These are phyloP conservation scores for Megalonaias nervosa DNA, from an alignment of 1,140 invertebrate species.

Conservation along the genomic window DNA sequence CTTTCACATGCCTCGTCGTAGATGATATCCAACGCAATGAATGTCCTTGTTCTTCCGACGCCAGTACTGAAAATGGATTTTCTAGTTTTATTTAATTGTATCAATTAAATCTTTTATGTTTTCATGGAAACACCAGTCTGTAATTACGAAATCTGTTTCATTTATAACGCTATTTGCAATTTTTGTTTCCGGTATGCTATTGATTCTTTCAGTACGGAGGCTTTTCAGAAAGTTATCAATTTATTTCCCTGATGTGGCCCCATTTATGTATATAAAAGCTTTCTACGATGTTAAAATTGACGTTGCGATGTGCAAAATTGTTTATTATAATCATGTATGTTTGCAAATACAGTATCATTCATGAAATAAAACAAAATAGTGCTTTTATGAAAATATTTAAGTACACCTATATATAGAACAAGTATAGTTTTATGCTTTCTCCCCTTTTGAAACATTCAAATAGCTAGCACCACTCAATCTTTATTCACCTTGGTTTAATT, in stretches of 20 bases:
- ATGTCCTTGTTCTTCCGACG: slow-evolving; percentile 67
- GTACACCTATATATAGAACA: not conserved
- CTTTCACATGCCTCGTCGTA: slow-evolving; percentile 46
- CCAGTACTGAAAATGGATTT: slow-evolving; percentile 59
- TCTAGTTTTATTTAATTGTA: not conserved
- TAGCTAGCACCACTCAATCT: not conserved
- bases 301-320: no score
- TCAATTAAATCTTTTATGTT: not conserved
- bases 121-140: not conserved
- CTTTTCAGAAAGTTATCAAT: not conserved
- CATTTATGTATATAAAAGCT: no score
- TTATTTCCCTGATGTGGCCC: not conserved
- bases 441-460: not conserved
- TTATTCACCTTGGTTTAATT: no score
- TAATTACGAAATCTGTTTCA: not conserved
- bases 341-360: not conserved
- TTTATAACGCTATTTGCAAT: not conserved
- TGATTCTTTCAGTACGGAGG: not conserved
- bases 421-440: not conserved
- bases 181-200: no score
- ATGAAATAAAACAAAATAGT: not conserved
- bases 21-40: slow-evolving; percentile 65
- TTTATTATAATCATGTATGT: no score
- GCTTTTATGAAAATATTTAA: not conserved
- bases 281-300: no score